Percentiles rank a stretch among this genome's conserved stretches.
These are phyloP conservation scores for Cartodere bifasciata DNA, from an alignment of 2,888 invertebrate genomes.

Conservation along the genomic window DNA sequence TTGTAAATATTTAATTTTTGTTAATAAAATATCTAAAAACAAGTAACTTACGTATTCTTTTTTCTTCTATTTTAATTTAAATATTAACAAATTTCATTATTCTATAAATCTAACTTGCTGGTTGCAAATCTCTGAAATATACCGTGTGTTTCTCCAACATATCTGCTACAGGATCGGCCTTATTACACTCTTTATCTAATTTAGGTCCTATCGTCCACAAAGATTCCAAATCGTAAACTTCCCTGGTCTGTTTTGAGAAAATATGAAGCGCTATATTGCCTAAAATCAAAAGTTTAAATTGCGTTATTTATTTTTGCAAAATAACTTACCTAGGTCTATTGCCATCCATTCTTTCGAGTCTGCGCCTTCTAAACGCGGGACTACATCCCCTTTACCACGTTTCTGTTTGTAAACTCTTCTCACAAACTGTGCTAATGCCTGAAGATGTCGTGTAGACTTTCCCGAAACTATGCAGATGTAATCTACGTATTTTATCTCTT, in stretches of 20 bases:
- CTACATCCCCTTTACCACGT: constrained; percentile 42
- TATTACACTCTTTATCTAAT: constrained; percentile 59
- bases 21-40: too few relatives aligned
- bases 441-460: constrained; percentile 60
- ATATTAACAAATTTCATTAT: neutral
- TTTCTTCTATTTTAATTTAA: too few relatives aligned
- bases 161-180: constrained; percentile 46
- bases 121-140: constrained; percentile 50
- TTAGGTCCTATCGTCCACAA: constrained; percentile 80
- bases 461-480: constrained; percentile 73
- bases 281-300: constrained; percentile 34
- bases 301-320: neutral
- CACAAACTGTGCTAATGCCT: constrained; percentile 61
- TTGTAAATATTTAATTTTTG: too few relatives aligned
- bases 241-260: constrained; percentile 57
- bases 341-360: constrained; percentile 75
- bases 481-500: constrained; percentile 66
- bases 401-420: constrained; percentile 66
- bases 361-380: constrained; percentile 69
- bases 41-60: too few relatives aligned
- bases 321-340: constrained; percentile 66
- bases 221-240: constrained; percentile 75
- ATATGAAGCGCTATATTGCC: constrained; percentile 88
- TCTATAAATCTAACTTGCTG: constrained; percentile 31
- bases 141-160: constrained; percentile 55